Conservation (phyloP, 2,113 vertebrate species). For the Lophochroa leadbeateri region DNA sequence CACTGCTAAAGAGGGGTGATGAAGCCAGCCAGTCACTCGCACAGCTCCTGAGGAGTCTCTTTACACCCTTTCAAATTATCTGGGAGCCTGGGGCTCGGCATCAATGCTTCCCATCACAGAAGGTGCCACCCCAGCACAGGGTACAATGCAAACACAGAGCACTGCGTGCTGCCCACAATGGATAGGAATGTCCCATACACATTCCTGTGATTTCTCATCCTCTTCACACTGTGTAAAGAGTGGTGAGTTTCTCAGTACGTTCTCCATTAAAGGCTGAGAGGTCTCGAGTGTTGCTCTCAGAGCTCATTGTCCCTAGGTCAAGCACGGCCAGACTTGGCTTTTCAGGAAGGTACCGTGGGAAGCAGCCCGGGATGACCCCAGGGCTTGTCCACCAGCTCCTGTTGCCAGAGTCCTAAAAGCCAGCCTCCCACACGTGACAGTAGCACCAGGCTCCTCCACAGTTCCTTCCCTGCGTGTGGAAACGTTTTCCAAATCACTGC, state of each 20-base stretch:
- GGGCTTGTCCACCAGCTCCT: neutral
- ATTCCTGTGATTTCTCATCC: neutral
- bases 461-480: neutral
- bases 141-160: neutral
- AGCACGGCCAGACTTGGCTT: rapidly evolving
- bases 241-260: neutral
- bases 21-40: neutral
- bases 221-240: neutral
- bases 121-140: neutral
- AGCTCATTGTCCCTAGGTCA: neutral
- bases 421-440: neutral
- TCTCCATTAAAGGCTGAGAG: neutral
- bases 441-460: neutral
- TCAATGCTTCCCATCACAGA: neutral
- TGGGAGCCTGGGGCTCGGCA: neutral
- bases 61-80: neutral
- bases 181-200: rapidly evolving
- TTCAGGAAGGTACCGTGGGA: rapidly evolving
- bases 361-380: neutral
- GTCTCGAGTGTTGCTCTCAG: neutral
- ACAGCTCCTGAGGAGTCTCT: neutral
- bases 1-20: neutral
- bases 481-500: neutral
- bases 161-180: rapidly evolving
- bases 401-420: neutral